These are phyloP conservation scores for Ladona fulva DNA, from an alignment of 1,140 invertebrate genomes.

Conservation along the genomic window DNA sequence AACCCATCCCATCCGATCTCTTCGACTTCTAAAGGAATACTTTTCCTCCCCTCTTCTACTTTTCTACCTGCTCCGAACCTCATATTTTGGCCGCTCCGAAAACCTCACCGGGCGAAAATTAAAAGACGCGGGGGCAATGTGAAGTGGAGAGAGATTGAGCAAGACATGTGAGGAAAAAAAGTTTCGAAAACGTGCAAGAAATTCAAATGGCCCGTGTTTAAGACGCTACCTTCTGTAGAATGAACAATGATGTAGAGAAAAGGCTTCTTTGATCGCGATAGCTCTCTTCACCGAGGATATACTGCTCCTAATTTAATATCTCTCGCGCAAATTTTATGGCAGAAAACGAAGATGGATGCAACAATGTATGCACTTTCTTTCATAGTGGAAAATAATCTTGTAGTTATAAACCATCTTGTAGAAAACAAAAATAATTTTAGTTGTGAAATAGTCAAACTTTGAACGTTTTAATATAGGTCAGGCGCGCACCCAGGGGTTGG, in stretches of 20 bases:
- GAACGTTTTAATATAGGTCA: too few species aligned
- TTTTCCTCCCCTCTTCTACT: neutral
- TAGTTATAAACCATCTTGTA: too few species aligned
- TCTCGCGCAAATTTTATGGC: too few species aligned
- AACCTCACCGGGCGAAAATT: neutral
- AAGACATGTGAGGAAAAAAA: neutral
- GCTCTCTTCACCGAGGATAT: too few species aligned
- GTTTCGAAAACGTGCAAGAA: neutral
- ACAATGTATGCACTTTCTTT: too few species aligned
- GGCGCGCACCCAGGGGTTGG: too few species aligned
- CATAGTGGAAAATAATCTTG: too few species aligned
- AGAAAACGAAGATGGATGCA: too few species aligned
- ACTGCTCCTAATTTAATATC: too few species aligned
- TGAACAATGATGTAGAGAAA: neutral
- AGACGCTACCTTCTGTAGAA: neutral
- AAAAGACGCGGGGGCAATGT: neutral
- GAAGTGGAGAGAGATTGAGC: neutral
- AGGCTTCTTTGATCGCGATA: too few species aligned
- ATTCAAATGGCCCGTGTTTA: constrained; percentile 2
- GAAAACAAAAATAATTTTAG: too few species aligned
- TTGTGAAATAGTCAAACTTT: too few species aligned
- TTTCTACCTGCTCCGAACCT: neutral
- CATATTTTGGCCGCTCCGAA: neutral
- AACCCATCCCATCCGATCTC: neutral
- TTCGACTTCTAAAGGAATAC: neutral